phyloP scores from a whole-genome alignment of 2,797 vertebrate species.

The Oryzias sinensis region DNA sequence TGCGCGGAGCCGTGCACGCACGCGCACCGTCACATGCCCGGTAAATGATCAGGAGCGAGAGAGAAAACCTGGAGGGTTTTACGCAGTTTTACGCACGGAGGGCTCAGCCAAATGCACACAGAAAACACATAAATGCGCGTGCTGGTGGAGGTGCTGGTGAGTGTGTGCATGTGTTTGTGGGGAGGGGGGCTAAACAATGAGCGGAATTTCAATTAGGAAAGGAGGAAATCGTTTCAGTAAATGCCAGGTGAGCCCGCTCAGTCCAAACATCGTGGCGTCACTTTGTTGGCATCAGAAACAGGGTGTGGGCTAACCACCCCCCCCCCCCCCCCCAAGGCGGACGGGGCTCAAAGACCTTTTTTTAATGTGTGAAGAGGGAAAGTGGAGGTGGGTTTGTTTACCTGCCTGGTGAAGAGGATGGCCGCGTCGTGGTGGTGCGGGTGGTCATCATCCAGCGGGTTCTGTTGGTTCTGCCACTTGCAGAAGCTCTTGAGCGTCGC shows the following conservation, averaged over 20 bases:
- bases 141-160: too few relatives aligned
- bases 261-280: constrained; percentile 43
- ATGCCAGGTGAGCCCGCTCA: constrained; percentile 24
- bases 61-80: constrained; percentile 49
- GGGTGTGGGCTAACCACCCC: background rate
- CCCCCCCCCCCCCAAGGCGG: constrained; percentile 1
- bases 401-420: constrained; percentile 98
- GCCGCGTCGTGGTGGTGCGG: constrained; percentile 94
- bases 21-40: constrained; percentile 25
- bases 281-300: constrained; percentile 17
- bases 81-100: constrained; percentile 24
- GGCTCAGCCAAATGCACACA: constrained; percentile 15
- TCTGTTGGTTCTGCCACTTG: constrained; percentile 97
- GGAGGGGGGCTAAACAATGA: too few relatives aligned
- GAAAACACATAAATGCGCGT: background rate
- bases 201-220: too few relatives aligned
- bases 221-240: background rate
- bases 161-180: too few relatives aligned
- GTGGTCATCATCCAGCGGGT: constrained; percentile 88
- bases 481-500: constrained; percentile 96
- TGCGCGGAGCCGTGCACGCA: constrained; percentile 1
- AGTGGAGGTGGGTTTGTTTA: constrained; percentile 69
- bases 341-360: constrained; percentile 1
- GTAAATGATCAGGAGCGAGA: constrained; percentile 58
- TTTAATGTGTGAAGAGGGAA: constrained; percentile 5